A percentile compares a stretch with the other conserved stretches of the same genome.
Conservation (phyloP, 2,888 invertebrate species). For the Pharmacophagus antenor region DNA sequence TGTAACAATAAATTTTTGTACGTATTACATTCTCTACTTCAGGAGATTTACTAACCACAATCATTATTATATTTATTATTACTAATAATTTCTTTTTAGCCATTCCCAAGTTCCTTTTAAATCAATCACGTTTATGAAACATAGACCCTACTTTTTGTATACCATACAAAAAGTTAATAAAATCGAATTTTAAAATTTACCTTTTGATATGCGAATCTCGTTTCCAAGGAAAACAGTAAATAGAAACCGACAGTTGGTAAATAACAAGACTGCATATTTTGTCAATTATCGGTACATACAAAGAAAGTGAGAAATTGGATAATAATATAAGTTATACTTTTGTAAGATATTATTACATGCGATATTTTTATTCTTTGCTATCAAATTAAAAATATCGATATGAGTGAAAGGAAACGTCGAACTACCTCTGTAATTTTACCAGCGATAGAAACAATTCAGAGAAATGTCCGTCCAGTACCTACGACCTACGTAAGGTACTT, state of each 20-base stretch:
- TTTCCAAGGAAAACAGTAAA: constrained; percentile 20
- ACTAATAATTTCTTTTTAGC: no score
- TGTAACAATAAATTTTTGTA: no score
- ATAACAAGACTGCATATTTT: not conserved
- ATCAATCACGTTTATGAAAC: no score
- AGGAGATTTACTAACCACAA: no score
- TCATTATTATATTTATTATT: no score
- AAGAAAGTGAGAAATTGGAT: not conserved
- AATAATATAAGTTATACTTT: not conserved
- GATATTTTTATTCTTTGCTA: not conserved
- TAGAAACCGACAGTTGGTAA: not conserved
- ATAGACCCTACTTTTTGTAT: no score
- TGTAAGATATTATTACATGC: not conserved
- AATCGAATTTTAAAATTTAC: constrained; percentile 3
- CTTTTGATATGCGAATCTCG: constrained; percentile 19
- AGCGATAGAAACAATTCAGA: constrained; percentile 65
- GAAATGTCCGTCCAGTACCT: constrained; percentile 61
- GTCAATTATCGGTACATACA: not conserved
- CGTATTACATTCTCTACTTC: no score
- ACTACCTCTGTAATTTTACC: constrained; percentile 49
- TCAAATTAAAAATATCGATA: constrained; percentile 25
- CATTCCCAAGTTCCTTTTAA: no score
- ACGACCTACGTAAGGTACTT: constrained; percentile 52
- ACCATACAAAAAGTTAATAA: not conserved
- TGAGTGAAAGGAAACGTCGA: constrained; percentile 38